Evolutionary conservation across 2,797 vertebrate species (phyloP).

Genomic region (Fistularia tabacaria): DNA sequence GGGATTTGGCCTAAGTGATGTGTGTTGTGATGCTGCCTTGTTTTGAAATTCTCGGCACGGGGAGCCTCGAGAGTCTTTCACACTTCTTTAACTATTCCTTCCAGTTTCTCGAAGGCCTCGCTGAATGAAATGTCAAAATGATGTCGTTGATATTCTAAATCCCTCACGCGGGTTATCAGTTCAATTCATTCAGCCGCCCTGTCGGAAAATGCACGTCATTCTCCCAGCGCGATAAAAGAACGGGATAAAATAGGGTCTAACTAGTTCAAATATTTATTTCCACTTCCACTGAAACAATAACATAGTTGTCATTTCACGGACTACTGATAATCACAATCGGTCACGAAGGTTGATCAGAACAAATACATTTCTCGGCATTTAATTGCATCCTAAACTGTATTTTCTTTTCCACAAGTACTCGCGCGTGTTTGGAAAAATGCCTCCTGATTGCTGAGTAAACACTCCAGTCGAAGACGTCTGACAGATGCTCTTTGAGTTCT

Average conservation of each 20-base stretch:
- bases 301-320: too few species aligned
- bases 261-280: too few species aligned
- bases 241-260: too few species aligned
- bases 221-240: too few species aligned
- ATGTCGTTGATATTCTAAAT: too few species aligned
- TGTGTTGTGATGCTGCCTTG: slow-evolving; percentile 67
- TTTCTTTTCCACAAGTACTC: slow-evolving; percentile 22
- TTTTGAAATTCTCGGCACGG: slow-evolving; percentile 65
- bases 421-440: slow-evolving; percentile 55
- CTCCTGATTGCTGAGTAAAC: slow-evolving; percentile 75
- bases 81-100: slow-evolving; percentile 54
- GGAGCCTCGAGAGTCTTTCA: slow-evolving; percentile 61
- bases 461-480: slow-evolving; percentile 72
- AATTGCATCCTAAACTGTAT: slow-evolving; percentile 4
- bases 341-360: too few species aligned
- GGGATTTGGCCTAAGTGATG: slow-evolving; percentile 78
- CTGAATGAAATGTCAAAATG: not conserved
- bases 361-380: too few species aligned
- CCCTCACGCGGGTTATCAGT: too few species aligned
- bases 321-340: too few species aligned
- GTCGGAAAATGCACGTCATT: too few species aligned
- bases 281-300: too few species aligned
- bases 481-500: slow-evolving; percentile 74
- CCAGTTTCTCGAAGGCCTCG: slow-evolving; percentile 18
- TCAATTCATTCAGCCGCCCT: too few species aligned